These are phyloP conservation scores for Nomada ferruginata DNA, from an alignment of 2,888 invertebrate species.

Conservation along the genomic window DNA sequence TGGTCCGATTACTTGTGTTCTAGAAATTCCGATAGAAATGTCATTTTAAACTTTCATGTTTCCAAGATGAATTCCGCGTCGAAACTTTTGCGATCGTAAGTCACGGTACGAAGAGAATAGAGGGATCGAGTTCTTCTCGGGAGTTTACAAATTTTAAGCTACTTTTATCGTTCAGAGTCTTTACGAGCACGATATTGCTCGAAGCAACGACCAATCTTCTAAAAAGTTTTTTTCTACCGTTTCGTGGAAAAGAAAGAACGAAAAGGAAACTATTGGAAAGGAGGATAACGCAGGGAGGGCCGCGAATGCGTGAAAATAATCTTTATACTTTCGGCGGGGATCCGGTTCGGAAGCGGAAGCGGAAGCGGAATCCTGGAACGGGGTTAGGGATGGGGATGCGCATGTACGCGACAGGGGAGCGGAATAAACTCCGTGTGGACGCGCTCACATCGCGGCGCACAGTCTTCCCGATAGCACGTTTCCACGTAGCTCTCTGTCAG, in stretches of 20 bases:
- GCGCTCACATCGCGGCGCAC: constrained; percentile 77
- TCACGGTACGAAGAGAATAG: neutral
- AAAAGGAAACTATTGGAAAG: neutral
- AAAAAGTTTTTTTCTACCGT: too few species aligned
- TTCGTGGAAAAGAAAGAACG: neutral
- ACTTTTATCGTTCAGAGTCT: neutral
- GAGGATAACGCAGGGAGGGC: constrained; percentile 17
- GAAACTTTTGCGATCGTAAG: constrained; percentile 26
- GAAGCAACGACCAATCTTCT: too few species aligned
- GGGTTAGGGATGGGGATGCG: constrained; percentile 57
- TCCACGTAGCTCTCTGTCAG: constrained; percentile 42
- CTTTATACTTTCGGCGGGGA: constrained; percentile 68
- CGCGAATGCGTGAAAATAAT: constrained; percentile 69
- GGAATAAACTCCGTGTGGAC: constrained; percentile 71
- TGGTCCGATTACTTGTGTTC: neutral
- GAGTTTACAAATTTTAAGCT: neutral
- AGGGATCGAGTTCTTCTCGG: too few species aligned
- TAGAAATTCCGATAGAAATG: neutral
- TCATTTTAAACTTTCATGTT: constrained; percentile 14
- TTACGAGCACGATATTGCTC: neutral
- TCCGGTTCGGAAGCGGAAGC: constrained; percentile 72
- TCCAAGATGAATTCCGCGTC: neutral
- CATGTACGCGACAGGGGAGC: constrained; percentile 69
- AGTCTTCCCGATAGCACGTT: constrained; percentile 73
- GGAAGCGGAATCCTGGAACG: constrained; percentile 65